These are phyloP conservation scores for Apodemia hepburni DNA, from an alignment of 2,888 invertebrate genomes.

Conservation along the genomic window DNA sequence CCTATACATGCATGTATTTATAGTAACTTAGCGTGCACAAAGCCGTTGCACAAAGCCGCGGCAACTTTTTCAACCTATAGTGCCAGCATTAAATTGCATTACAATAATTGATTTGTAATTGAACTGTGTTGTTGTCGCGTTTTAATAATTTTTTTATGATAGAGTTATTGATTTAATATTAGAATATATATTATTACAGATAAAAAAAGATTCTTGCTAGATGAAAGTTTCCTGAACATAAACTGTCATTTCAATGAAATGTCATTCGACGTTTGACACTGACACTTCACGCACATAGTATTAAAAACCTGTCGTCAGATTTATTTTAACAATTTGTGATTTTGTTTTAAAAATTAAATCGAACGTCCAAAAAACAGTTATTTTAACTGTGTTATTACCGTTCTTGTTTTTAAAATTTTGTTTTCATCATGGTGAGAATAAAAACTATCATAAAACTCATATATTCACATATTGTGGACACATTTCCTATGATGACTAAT, in stretches of 20 bases:
- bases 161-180: no score
- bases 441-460: conserved; percentile 7
- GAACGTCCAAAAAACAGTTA: conserved; percentile 20
- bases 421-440: conserved; percentile 36
- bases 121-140: no score
- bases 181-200: no score
- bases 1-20: no score
- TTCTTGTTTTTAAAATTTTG: conserved; percentile 24
- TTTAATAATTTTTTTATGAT: no score
- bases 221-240: not conserved
- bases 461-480: conserved; percentile 19
- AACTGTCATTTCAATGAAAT: not conserved
- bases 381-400: conserved; percentile 18
- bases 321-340: conserved; percentile 24
- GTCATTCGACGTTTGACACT: not conserved
- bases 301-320: not conserved
- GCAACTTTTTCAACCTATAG: no score
- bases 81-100: no score
- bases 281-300: not conserved
- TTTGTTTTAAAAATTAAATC: conserved; percentile 20
- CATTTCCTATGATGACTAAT: conserved; percentile 75
- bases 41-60: no score
- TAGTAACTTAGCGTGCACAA: no score
- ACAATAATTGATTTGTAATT: no score
- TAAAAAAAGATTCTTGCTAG: no score